Base-by-base conservation (phyloP, 2,113 vertebrate genomes). In the Meles meles region DNA sequence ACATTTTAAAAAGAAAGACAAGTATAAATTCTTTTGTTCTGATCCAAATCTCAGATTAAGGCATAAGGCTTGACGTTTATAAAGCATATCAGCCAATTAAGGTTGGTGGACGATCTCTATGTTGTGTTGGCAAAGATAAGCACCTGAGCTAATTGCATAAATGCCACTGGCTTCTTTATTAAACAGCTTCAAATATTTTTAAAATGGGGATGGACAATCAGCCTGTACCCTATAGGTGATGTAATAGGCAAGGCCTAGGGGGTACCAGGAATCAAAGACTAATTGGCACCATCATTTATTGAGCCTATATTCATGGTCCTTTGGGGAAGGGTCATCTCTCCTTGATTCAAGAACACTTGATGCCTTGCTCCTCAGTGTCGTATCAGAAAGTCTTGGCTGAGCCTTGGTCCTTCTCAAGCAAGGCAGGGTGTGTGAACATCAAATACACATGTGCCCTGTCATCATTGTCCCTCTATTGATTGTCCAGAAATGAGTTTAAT, bases 401-500 rank as follows among this genome's bases (percentile, higher is more conserved):
- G 89, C 84, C 93, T 65, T 13, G 55, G 34, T 90, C 79, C 63
- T 72, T 86, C 86, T 92, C 2, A 31, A 93, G 42, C 67, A 90
- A 96, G 72, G 52, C 72, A 95, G 85, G 63, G 52, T 92, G 14
- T 44, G 44, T 88, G 94, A 96, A 91, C 92, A 83, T 93, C 90
- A 77, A 63, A 90, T 67, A 83, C 65, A 69, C 76, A 65, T 84
- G 87, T 14, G 18, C 74, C 47, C 14, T 89, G 90, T 93, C 69
- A 17, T 96, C 87, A 76, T 52, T n/a, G 87, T 63, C 87, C 25
- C 10, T 44, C 71, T 59, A 96, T 63, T 93, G 97, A 97, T 94
- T 93, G 89, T 94, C 86, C 97, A 97, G 97, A 96, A 97, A 90
- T 87, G 92, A 93, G 89, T 93, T 92, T 96, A 96, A 97, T 97